Evolutionary conservation across 2,797 vertebrate genomes (phyloP).

Genomic region (Gymnothorax javanicus): DNA sequence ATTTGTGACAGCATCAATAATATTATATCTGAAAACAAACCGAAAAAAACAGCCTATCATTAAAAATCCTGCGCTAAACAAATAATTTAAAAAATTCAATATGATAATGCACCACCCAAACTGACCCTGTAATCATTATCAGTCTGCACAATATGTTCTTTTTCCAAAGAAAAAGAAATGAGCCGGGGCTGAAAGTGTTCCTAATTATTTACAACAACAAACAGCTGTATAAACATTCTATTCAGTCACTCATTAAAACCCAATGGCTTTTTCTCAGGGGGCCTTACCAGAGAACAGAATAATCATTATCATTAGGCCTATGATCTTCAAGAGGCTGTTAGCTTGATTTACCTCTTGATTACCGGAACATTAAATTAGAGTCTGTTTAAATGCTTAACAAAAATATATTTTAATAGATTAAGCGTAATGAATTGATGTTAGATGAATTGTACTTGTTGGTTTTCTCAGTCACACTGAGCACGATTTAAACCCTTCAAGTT

Average conservation of each 20-base stretch:
- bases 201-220: constrained; percentile 52
- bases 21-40: neutral
- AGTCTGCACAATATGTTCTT: constrained; percentile 53
- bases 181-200: constrained; percentile 48
- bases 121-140: constrained; percentile 30
- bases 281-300: constrained; percentile 25
- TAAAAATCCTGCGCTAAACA: neutral
- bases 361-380: constrained; percentile 33
- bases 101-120: neutral
- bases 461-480: neutral
- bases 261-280: constrained; percentile 45
- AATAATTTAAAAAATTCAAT: neutral
- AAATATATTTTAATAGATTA: constrained; percentile 22
- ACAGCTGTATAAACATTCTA: constrained; percentile 40
- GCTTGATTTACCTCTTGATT: constrained; percentile 29
- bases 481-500: neutral
- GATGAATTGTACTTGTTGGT: constrained; percentile 22
- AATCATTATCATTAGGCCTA: constrained; percentile 45
- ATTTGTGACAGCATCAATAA: neutral
- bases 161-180: constrained; percentile 50
- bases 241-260: constrained; percentile 57
- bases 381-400: constrained; percentile 26
- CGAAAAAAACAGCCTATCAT: neutral
- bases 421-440: constrained; percentile 14
- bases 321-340: constrained; percentile 38